Base-by-base conservation (phyloP, 2,888 invertebrate species). In the Lasius fuliginosus region DNA sequence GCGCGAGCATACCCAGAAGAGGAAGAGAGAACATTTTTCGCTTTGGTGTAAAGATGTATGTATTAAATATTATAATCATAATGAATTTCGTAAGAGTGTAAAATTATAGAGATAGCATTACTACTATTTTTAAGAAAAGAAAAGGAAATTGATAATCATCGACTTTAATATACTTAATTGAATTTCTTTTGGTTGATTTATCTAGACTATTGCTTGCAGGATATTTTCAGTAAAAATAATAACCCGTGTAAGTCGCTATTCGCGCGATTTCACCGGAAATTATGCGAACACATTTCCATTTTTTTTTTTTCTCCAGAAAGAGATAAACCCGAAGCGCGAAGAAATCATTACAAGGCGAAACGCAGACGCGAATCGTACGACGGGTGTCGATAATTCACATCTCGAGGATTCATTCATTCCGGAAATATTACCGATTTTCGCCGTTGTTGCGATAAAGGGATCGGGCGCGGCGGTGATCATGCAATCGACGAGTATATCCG, bases 351-450 rank as follows among this genome's bases (percentile, higher is more conserved):
- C 36, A 46, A 33, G 23, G 58, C 33, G 69, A 69, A 53, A 69
- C 49, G n/a, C 36, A 71, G 46, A 36, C 33, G 60, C 60, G 79
- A 81, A 62, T 81, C 46, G 36, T 36, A 71, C 12, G 79, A 71
- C 58, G 18, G 33, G 56, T 56, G n/a, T 56, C 71, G 42, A 71
- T 69, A 62, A 68, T 56, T 58, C 53, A 49, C 5, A 33, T 60
- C 18, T 53, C 30, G 71, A 46, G n/a, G 12, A 36, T 75, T 23
- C 42, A 77, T 58, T 68, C 36, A 82, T 67, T 81, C 82, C 84
- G 82, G 88, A 86, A 87, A 79, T 77, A 33, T 75, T 65, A 30
- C 65, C 69, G 82, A 82, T 84, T 86, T 76, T 82, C 53, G 42
- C 2, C 36, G 62, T 84, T 86, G 23, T 84, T 82, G 53, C 69